Conservation (phyloP, 2,888 invertebrate genomes). For the Conchocele bisecta region DNA sequence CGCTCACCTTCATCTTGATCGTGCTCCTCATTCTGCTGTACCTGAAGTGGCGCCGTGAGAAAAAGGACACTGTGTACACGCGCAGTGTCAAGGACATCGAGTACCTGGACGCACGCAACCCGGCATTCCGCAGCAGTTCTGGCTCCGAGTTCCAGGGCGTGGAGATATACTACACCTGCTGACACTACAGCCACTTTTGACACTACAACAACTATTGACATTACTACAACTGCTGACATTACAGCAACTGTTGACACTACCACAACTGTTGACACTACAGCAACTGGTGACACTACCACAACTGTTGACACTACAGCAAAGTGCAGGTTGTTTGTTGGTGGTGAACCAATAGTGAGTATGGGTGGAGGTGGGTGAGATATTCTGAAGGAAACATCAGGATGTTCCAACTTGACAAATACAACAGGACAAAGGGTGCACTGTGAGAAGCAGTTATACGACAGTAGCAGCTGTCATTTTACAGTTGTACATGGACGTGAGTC, state of each 20-base stretch:
- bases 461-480: too few species aligned
- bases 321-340: too few species aligned
- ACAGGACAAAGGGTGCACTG: too few species aligned
- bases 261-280: neutral
- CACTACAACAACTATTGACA: neutral
- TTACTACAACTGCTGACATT: neutral
- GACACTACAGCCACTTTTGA: conserved; percentile 4
- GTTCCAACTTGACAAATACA: too few species aligned
- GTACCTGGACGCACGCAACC: conserved; percentile 75
- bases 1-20: conserved; percentile 73
- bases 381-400: too few species aligned
- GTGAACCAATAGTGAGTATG: too few species aligned
- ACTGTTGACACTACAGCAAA: too few species aligned
- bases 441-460: too few species aligned
- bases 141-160: conserved; percentile 63
- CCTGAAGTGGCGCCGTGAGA: conserved; percentile 69
- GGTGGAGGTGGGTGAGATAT: too few species aligned
- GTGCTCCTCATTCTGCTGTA: conserved; percentile 72
- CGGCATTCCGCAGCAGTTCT: conserved; percentile 73
- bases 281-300: too few species aligned
- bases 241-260: neutral
- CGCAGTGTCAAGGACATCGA: conserved; percentile 58
- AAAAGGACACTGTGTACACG: conserved; percentile 44
- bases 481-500: too few species aligned
- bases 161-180: conserved; percentile 63